Conservation (phyloP, 2,888 invertebrate species). For the Chironomus riparius region DNA sequence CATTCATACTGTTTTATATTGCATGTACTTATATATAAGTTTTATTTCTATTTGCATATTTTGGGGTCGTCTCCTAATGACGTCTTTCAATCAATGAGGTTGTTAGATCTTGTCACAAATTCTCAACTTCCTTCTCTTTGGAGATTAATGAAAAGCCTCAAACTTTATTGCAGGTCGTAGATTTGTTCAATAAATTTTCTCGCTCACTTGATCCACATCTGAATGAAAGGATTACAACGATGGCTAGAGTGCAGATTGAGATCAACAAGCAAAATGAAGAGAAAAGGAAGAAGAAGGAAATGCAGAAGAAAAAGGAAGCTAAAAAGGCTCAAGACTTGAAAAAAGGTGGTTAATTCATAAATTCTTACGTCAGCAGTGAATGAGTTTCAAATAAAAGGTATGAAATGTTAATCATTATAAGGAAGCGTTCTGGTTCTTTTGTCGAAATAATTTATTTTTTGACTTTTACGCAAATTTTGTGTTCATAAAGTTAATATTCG, state of each 20-base stretch:
- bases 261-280: slow-evolving; percentile 8
- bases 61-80: no score
- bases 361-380: not conserved
- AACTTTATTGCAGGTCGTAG: not conserved
- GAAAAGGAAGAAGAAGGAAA: not conserved
- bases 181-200: not conserved
- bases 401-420: no score
- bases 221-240: not conserved
- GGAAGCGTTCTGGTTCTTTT: no score
- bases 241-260: not conserved
- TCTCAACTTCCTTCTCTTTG: no score
- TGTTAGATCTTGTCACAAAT: no score
- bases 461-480: no score
- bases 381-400: no score
- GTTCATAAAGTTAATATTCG: no score
- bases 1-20: no score
- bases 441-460: no score
- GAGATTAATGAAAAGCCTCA: no score
- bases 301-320: not conserved
- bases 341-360: not conserved
- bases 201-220: not conserved
- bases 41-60: not conserved
- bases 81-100: no score
- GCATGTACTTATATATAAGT: not conserved
- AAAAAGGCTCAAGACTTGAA: not conserved